Evolutionary conservation across 2,888 invertebrate genomes (phyloP), one percentile per base, ranked within the genome.

Genomic region (Chymomyza procnemis): DNA sequence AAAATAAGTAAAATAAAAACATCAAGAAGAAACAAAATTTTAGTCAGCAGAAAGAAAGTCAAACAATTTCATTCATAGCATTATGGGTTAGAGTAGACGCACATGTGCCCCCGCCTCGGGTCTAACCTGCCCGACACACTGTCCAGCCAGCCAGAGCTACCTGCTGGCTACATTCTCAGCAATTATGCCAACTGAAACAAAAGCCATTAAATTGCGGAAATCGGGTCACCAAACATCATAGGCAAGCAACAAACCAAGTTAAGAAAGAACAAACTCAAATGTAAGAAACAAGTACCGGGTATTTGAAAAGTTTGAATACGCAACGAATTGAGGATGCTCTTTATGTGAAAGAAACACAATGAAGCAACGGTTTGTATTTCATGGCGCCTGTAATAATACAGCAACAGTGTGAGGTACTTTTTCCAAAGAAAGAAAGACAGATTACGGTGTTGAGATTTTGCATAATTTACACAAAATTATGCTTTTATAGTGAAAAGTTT

Each of bases 201-300:
- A 86, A 82, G 86, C 75, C 87, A 84, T 84, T 84, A 82, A 87
- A 87, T 80, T 80, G 85, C 83, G 83, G 87, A 84, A 83, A 83
- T 85, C 83, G 83, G 83, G 83, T 83, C 87, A 86, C 77, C 86
- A 84, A 79, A 74, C 73, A 65, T 19, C 16, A 19, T 12, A 50
- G 50, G 50, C 63, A 18, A 68, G 19, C 67, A 67, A 63, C 69
- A 68, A 73, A 69, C 76, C 66, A 69, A 67, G 69, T 52, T 52
- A 69, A 67, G 70, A 70, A 69, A 67, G 70, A 70, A 58, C 75
- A 70, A 71, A 76, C 70, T 63, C 64, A 52, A 61, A 64, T 54
- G 63, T 68, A 67, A n/a, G 48, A 56, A 55, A 59, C 48, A 41
- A 26, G 34, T 22, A 21, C 55, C n/a, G n/a, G 19, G 2, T 41